Conservation (phyloP, 2,797 vertebrate genomes). For the Micrastur ruficollis region DNA sequence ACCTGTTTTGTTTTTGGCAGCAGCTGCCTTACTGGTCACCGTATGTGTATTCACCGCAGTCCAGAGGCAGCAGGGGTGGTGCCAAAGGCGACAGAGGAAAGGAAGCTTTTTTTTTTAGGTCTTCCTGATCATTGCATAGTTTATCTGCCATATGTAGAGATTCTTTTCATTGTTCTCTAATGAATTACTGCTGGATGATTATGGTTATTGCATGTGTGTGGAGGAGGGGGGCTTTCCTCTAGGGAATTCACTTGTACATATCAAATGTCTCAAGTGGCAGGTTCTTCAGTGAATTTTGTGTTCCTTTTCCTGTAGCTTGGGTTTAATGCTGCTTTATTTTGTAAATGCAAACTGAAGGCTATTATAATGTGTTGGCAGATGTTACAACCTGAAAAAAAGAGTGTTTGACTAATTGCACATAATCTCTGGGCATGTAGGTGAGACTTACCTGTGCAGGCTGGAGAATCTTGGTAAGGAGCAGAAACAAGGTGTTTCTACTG, state of each 20-base stretch:
- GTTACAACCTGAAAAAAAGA: background rate
- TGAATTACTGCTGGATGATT: constrained; percentile 19
- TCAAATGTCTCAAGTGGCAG: background rate
- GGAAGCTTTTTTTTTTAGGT: background rate
- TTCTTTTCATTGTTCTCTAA: background rate
- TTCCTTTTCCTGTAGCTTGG: background rate
- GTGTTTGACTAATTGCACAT: background rate
- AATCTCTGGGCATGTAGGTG: background rate
- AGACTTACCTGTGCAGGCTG: background rate
- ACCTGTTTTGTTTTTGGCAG: background rate
- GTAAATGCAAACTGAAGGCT: background rate
- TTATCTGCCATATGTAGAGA: background rate
- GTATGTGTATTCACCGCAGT: background rate
- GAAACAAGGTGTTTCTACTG: background rate
- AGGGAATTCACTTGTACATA: background rate
- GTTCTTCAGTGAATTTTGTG: background rate
- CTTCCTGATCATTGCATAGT: background rate
- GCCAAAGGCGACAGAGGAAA: background rate
- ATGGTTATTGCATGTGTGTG: background rate
- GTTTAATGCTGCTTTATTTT: background rate
- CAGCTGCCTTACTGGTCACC: background rate
- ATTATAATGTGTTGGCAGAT: background rate
- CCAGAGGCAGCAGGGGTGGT: background rate
- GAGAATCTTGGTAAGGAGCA: background rate
- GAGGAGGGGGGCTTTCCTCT: background rate